A percentile compares a stretch with the other conserved stretches of the same genome.
These are phyloP conservation scores for Lontra canadensis DNA, from an alignment of 2,113 vertebrate genomes.

Conservation along the genomic window DNA sequence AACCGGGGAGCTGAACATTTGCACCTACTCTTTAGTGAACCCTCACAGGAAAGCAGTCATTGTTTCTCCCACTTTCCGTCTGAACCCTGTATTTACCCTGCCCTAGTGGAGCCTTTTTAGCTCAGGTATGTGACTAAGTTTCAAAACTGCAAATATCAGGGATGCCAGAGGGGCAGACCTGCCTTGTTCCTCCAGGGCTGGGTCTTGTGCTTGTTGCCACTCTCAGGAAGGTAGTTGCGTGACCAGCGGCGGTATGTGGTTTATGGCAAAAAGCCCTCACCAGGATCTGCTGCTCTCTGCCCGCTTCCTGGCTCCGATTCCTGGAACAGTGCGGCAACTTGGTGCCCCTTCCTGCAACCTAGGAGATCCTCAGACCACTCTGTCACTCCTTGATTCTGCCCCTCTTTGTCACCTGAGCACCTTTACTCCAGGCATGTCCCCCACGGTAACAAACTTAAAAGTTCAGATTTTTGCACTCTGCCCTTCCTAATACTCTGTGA, in stretches of 20 bases:
- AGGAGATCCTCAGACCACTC: too few species aligned
- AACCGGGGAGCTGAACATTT: background rate
- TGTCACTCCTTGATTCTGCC: too few species aligned
- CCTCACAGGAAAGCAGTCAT: background rate
- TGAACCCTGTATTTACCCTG: background rate
- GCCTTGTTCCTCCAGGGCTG: background rate
- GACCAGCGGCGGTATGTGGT: background rate
- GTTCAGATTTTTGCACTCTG: too few species aligned
- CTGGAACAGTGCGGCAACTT: too few species aligned
- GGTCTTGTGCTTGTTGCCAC: background rate
- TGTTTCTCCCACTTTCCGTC: background rate
- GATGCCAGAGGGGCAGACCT: background rate
- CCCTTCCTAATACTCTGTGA: too few species aligned
- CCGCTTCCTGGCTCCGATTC: too few species aligned
- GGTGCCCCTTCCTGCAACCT: too few species aligned
- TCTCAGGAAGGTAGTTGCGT: background rate
- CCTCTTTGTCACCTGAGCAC: too few species aligned
- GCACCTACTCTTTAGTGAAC: background rate
- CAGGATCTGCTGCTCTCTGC: background rate
- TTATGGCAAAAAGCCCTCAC: background rate
- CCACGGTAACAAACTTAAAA: too few species aligned
- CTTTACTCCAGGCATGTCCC: too few species aligned
- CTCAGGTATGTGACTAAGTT: background rate
- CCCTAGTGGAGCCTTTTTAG: background rate
- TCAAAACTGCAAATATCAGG: background rate